Conservation (phyloP, 2,888 invertebrate species). For the Xylocampa areola region DNA sequence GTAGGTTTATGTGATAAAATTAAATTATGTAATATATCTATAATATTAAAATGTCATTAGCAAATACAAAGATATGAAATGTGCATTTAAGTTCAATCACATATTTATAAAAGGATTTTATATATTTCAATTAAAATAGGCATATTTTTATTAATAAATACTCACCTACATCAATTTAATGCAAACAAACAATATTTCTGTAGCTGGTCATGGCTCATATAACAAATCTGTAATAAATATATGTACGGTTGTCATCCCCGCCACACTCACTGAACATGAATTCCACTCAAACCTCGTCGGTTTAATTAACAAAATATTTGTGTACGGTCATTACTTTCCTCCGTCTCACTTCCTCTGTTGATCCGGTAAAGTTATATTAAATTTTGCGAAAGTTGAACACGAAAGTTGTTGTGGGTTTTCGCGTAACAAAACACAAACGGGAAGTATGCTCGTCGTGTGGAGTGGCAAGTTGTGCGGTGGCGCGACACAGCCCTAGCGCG, state of each 20-base stretch:
- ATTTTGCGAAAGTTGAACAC: conserved; percentile 72
- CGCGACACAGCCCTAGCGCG: conserved; percentile 74
- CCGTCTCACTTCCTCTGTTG: conserved; percentile 67
- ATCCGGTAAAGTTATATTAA: conserved; percentile 70
- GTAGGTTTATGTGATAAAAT: too few species aligned
- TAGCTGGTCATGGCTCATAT: conserved; percentile 38
- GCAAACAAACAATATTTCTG: conserved; percentile 15
- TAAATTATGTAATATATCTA: too few species aligned
- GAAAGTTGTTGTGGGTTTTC: conserved; percentile 67
- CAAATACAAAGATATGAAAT: too few species aligned
- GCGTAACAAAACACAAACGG: conserved; percentile 62
- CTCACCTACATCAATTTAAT: conserved; percentile 48
- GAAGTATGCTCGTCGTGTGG: conserved; percentile 69
- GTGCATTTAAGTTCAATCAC: neutral
- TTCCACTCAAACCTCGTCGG: conserved; percentile 68
- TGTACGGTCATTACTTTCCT: conserved; percentile 64
- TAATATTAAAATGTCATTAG: too few species aligned
- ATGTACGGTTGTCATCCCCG: conserved; percentile 66
- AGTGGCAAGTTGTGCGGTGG: conserved; percentile 72
- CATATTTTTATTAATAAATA: conserved; percentile 6
- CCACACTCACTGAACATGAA: conserved; percentile 78
- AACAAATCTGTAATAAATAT: conserved; percentile 58
- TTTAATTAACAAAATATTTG: conserved; percentile 71
- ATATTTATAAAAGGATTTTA: neutral
- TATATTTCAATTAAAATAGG: neutral